Percentiles rank a stretch among this genome's conserved stretches.
Evolutionary conservation across 2,113 vertebrate species (phyloP).

Genomic region (Parus major): DNA sequence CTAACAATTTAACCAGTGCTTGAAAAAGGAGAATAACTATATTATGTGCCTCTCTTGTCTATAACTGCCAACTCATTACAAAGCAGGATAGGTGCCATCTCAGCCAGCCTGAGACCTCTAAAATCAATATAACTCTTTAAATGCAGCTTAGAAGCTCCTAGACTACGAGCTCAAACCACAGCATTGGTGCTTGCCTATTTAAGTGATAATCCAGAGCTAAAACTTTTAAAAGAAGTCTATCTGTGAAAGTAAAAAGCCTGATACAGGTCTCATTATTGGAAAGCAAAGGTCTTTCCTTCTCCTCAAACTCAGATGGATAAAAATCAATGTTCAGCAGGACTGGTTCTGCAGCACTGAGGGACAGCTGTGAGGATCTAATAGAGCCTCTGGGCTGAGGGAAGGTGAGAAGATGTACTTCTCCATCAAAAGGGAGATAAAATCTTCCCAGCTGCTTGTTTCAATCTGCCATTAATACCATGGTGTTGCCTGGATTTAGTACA

Average conservation of each 20-base stretch:
- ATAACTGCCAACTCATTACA: background rate
- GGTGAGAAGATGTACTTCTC: background rate
- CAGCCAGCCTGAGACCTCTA: background rate
- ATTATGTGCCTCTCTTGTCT: background rate
- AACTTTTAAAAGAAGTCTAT: background rate
- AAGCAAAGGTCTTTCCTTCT: slow-evolving; percentile 25
- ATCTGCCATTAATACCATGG: background rate
- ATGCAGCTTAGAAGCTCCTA: background rate
- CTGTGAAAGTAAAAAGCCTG: background rate
- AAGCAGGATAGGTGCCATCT: background rate
- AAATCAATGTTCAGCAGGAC: background rate
- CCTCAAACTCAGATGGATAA: background rate
- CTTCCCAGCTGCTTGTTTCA: slow-evolving; percentile 18
- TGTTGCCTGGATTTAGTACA: background rate
- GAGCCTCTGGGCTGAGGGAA: background rate
- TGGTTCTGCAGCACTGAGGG: background rate
- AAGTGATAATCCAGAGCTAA: background rate
- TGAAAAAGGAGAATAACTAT: background rate
- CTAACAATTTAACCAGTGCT: slow-evolving; percentile 30
- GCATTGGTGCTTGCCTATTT: background rate
- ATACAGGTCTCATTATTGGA: background rate
- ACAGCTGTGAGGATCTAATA: background rate
- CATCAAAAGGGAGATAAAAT: slow-evolving; percentile 10
- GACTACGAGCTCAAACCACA: background rate
- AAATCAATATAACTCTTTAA: background rate